A percentile compares a stretch with the other conserved stretches of the same genome.
These are phyloP conservation scores for Aleiodes sp. DNA, from an alignment of 1,140 invertebrate species.

Conservation along the genomic window DNA sequence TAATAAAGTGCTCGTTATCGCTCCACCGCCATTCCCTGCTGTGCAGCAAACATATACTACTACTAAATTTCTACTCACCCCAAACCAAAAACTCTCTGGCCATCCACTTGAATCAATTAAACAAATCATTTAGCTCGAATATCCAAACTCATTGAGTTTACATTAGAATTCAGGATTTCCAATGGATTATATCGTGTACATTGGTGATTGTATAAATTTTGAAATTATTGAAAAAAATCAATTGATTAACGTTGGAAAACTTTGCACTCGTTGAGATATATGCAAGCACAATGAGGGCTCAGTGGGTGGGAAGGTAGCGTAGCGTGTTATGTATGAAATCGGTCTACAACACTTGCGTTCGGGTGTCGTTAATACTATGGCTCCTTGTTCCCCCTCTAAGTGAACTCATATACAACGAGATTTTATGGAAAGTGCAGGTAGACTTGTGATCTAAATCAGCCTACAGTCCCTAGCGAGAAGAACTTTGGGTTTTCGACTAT, in stretches of 20 bases:
- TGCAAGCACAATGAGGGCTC: slow-evolving; percentile 45
- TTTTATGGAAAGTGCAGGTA: slow-evolving; percentile 67
- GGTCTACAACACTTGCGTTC: slow-evolving; percentile 26
- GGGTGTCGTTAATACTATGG: slow-evolving; percentile 52
- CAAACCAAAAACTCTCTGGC: neutral
- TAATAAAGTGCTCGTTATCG: slow-evolving; percentile 53
- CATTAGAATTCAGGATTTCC: too few species aligned
- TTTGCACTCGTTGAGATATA: neutral
- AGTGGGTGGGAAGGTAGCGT: neutral
- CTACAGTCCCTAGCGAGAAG: neutral
- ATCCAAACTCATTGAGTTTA: neutral
- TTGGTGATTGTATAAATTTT: too few species aligned
- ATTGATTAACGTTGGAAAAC: neutral
- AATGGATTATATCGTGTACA: too few species aligned
- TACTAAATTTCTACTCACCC: slow-evolving; percentile 16
- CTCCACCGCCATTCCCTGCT: slow-evolving; percentile 15
- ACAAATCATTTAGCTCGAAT: neutral
- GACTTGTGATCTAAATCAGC: slow-evolving; percentile 41
- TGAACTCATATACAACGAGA: slow-evolving; percentile 66
- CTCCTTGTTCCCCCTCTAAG: slow-evolving; percentile 57
- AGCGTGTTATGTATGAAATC: neutral
- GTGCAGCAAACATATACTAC: slow-evolving; percentile 19
- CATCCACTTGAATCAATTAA: slow-evolving; percentile 6
- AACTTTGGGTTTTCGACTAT: too few species aligned
- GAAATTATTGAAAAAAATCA: neutral